Evolutionary conservation across 1,140 invertebrate genomes (phyloP), one percentile per base, ranked within the genome.

Genomic region (Macrosteles quadrilineatus): DNA sequence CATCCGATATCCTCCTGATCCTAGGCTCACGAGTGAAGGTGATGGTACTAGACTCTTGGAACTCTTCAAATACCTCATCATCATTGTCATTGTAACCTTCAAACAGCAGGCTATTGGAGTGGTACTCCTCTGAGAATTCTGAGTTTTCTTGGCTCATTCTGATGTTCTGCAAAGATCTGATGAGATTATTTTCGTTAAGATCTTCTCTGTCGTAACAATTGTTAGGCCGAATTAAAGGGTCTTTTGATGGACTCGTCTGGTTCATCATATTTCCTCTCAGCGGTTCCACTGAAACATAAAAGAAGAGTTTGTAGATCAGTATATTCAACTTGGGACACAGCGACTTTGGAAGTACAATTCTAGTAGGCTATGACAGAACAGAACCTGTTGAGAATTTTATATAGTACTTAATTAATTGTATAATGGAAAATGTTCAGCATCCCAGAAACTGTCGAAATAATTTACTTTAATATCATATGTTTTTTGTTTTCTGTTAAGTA

Each of bases 41-140:
- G 6, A 64, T 30, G 4, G 63, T 12, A 23, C 29, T 64, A 25
- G 62, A 55, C 14, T 31, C 47, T 12, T 63, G 47, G 12, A 23
- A 53, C 23, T 72, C 67, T 55, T 73, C 73, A 53, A 76, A 76
- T 1, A 76, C 75, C 69, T 74, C 72, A 31, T 73, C 72, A 21
- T 50, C 47, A 19, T 50, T 50, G 3, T 50, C 47, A n/a, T 50
- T 50, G 27, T 59, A 59, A 19, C 19, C 21, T 25, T 59, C 55
- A 12, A 59, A 59, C 23, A 59, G 55, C 9, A 59, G 2, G 25
- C 23, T 59, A n/a, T 23, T 59, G 55, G 55, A 59, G 6, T 59
- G 47, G 25, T 59, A 59, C 25, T 59, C 47, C 47, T 50, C 55
- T 11, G 23, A 27, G 27, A 27, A 59, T 30, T 59, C 55, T 29